Conservation (phyloP, 2,888 invertebrate genomes). For the Apamea anceps region DNA sequence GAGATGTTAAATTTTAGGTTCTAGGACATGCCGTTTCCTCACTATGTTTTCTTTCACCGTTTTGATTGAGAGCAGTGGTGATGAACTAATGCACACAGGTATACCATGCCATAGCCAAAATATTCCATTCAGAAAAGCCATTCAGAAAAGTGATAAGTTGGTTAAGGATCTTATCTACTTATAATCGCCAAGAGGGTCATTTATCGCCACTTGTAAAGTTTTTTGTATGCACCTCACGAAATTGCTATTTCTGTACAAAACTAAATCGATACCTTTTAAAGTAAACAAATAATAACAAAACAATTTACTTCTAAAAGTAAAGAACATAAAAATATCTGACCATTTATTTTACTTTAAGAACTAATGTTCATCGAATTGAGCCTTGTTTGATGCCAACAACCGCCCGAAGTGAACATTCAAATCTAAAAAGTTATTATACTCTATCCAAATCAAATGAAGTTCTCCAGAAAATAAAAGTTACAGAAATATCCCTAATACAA, state of each 20-base stretch:
- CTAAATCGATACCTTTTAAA: neutral
- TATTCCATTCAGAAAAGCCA: too few relatives aligned
- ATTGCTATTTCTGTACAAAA: neutral
- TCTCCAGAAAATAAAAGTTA: neutral
- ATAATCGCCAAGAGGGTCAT: too few relatives aligned
- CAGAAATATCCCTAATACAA: neutral
- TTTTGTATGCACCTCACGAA: neutral
- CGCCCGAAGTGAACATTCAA: neutral
- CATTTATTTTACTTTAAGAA: neutral
- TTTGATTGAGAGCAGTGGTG: neutral
- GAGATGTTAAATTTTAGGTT: neutral
- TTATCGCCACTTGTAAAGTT: too few relatives aligned
- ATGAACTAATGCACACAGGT: neutral
- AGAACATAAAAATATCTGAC: neutral
- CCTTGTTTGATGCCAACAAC: neutral
- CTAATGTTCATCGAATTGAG: too few relatives aligned
- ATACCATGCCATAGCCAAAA: too few relatives aligned
- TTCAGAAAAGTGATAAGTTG: too few relatives aligned
- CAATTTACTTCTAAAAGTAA: neutral
- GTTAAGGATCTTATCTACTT: too few relatives aligned
- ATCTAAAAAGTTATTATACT: neutral
- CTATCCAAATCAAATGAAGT: neutral
- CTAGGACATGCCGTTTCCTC: neutral
- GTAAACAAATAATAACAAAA: neutral
- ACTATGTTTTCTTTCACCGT: neutral